Percentiles rank a stretch among this genome's conserved stretches.
These are phyloP conservation scores for Coryphaenoides rupestris DNA, from an alignment of 2,113 vertebrate species.

Conservation along the genomic window DNA sequence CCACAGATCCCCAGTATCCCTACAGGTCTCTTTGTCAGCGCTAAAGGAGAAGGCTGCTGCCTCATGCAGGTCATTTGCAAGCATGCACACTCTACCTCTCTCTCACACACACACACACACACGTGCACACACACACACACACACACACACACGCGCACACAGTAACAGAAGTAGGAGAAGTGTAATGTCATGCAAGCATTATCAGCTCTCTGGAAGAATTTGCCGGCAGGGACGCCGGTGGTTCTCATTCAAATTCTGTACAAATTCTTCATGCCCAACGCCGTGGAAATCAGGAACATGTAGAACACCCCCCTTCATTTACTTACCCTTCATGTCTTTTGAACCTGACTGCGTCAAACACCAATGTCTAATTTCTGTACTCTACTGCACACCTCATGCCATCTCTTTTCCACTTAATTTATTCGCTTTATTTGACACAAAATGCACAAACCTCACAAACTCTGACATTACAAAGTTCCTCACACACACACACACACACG, in stretches of 20 bases:
- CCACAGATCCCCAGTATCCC: conserved; percentile 89
- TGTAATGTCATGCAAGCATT: conserved; percentile 24
- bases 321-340: conserved; percentile 33
- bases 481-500: not conserved
- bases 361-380: conserved; percentile 32
- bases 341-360: conserved; percentile 43
- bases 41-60: conserved; percentile 92
- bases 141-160: not conserved
- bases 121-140: not conserved
- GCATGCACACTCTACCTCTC: not conserved
- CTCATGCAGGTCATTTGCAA: conserved; percentile 85
- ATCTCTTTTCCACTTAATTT: not conserved
- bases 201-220: conserved; percentile 20
- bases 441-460: not conserved
- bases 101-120: not conserved
- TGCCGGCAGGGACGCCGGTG: conserved; percentile 12
- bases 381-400: not conserved
- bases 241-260: conserved; percentile 8
- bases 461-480: conserved; percentile 18
- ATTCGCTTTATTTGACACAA: not conserved
- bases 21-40: conserved; percentile 90
- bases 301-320: conserved; percentile 44
- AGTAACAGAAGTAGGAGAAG: conserved; percentile 6
- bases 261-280: conserved; percentile 27
- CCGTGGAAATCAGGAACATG: conserved; percentile 53